Evolutionary conservation across 2,888 invertebrate species (phyloP), one percentile per base, ranked within the genome.

Genomic region (Heteropelma amictum): DNA sequence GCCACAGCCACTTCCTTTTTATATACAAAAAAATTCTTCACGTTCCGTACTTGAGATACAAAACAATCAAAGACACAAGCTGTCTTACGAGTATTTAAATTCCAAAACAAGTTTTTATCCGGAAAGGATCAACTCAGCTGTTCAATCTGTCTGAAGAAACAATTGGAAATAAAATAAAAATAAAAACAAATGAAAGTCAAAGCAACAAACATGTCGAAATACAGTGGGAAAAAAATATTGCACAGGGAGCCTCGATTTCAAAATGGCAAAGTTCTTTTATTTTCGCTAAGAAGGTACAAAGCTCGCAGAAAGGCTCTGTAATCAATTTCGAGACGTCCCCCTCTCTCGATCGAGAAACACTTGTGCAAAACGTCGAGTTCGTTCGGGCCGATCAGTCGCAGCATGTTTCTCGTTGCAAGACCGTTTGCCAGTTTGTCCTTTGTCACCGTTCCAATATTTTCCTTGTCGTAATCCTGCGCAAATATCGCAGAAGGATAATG

Each of bases 331-430:
- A 92, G 87, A 49, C 90, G 87, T 74, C 90, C 83, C 80, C 93
- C 94, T 76, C 93, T 91, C 81, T 92, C 91, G 80, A 93, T 91
- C 47, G 93, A 92, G 88, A 95, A 95, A 88, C 95, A 94, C 89
- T 94, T 94, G 89, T 93, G 93, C 71, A 95, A 82, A n/a, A 92
- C 89, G 69, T 94, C 93, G 17, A 95, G 90, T 88, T 95, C 95
- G 28, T 91, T 91, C 72, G 91, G 91, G 54, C 93, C 93, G 63
- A 95, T 89, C 81, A 93, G 87, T 83, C 92, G 88, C 80, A 93
- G 90, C 91, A 95, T 91, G 30, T 91, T 91, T 73, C 95, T 92
- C 33, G 91, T 86, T 23, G 93, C 92, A 42, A 95, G 89, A 54
- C 93, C 93, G 81, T 94, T 93, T 80, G 93, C 90, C 86, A 94